Evolutionary conservation across 2,888 invertebrate genomes (phyloP).

Genomic region (Perithous albicinctus): DNA sequence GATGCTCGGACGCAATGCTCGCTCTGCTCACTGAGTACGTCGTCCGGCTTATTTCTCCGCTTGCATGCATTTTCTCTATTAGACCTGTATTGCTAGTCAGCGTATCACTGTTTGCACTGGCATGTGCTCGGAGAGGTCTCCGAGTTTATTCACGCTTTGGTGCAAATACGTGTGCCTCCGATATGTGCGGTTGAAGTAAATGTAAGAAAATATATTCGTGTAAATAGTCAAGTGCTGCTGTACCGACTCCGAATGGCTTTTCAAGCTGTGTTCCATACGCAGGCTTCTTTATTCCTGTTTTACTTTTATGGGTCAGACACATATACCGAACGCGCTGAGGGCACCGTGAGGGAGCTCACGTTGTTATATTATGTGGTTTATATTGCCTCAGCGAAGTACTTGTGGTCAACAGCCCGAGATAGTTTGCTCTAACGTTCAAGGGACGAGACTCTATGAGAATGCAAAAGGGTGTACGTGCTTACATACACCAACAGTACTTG

Average conservation of each 20-base stretch:
- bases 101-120: slow-evolving; percentile 8
- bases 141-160: slow-evolving; percentile 48
- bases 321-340: not conserved
- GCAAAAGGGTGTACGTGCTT: not conserved
- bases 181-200: slow-evolving; percentile 1
- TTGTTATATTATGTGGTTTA: slow-evolving; percentile 6
- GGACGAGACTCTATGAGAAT: not conserved
- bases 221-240: not conserved
- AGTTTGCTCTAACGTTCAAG: not conserved
- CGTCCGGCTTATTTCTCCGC: slow-evolving; percentile 29
- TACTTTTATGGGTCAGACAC: slow-evolving; percentile 14
- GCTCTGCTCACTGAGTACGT: slow-evolving; percentile 26
- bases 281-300: slow-evolving; percentile 21
- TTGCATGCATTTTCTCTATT: slow-evolving; percentile 24
- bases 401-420: slow-evolving; percentile 8
- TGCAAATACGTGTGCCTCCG: slow-evolving; percentile 43
- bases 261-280: not conserved
- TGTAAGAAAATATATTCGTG: slow-evolving; percentile 16
- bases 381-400: not conserved
- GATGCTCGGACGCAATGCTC: slow-evolving; percentile 35
- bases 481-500: not conserved
- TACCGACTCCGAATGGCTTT: slow-evolving; percentile 1
- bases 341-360: not conserved
- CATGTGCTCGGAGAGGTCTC: not conserved
- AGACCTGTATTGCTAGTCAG: slow-evolving; percentile 4